phyloP scores from a whole-genome alignment of 2,888 invertebrate species.

The Graphium colonna region DNA sequence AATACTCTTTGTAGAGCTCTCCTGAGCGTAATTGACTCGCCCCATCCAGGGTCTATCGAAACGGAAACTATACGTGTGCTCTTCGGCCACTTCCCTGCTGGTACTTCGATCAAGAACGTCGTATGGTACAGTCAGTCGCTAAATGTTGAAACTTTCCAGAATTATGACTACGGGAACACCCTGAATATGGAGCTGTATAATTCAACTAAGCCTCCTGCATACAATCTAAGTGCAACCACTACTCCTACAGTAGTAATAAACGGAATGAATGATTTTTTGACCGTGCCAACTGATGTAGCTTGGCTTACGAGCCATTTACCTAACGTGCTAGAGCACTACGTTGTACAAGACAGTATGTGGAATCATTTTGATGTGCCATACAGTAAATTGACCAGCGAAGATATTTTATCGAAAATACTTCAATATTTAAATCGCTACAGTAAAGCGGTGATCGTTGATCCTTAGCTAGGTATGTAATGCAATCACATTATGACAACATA shows the following conservation, averaged over 20 bases:
- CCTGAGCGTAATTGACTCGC: conserved; percentile 5
- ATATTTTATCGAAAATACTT: conserved; percentile 6
- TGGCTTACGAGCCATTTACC: conserved; percentile 34
- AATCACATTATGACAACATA: too few species aligned
- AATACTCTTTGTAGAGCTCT: conserved; percentile 3
- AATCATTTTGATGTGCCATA: conserved; percentile 45
- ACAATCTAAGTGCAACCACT: conserved; percentile 41
- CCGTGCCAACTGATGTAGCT: conserved; percentile 38
- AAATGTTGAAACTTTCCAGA: conserved; percentile 32
- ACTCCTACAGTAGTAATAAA: conserved; percentile 38
- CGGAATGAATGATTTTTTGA: conserved; percentile 40
- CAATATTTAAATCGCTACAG: conserved; percentile 4
- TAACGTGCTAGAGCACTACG: conserved; percentile 31
- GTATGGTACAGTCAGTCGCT: conserved; percentile 41
- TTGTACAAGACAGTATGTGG: conserved; percentile 27
- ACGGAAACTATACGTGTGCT: conserved; percentile 33
- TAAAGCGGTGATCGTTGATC: background rate
- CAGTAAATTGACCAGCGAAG: conserved; percentile 8
- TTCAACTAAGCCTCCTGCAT: conserved; percentile 38
- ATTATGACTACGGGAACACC: conserved; percentile 43
- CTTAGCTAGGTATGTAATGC: background rate
- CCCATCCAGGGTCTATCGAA: conserved; percentile 29
- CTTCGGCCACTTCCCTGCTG: conserved; percentile 42
- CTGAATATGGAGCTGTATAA: conserved; percentile 40
- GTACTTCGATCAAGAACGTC: conserved; percentile 43